Base-by-base conservation (phyloP, 2,797 vertebrate species). In the Diplodus sargus region DNA sequence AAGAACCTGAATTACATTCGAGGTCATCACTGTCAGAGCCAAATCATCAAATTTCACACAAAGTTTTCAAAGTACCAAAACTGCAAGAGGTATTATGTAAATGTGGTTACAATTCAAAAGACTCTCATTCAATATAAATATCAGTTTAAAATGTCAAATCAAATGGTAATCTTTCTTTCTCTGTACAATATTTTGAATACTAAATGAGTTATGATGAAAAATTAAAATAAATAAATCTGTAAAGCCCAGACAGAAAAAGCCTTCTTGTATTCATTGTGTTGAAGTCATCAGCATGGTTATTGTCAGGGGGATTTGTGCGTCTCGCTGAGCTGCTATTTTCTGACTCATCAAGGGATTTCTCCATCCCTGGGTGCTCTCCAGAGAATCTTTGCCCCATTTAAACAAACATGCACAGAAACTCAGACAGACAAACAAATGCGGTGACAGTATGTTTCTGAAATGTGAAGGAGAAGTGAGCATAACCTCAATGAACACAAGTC, bases 361-460 rank as follows among this genome's bases (percentile, higher is more conserved):
- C 48, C 42, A 49, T 58, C 56, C 64, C 65, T 39, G 62, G 14
- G 9, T 25, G 28, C 48, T 75, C 78, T 76, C 57, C 59, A 49
- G 70, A 81, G 71, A 81, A 22, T 60, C 25, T 79, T 54, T 72
- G 76, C 58, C 56, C 76, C 51, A 70, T 70, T 80, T 72, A 23
- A 63, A 60, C 57, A 67, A 39, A 43, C 11, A 2, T 54, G 77
- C 42, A 66, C n/a, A 69, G 39, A 0, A 34, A 67, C 61, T 64
- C 62, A 67, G 43, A 71, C n/a, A 70, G n/a, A 64, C 25, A 74
- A 59, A 74, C 16, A 75, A 56, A 72, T 54, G 42, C 51, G 62
- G 51, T 20, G n/a, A 78, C 53, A 28, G 13, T 13, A 4, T 23
- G 69, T 54, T 74, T 51, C 65, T 74, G 20, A 18, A 78, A 70